Conservation (phyloP, 2,888 invertebrate species). For the Phytoseiulus persimilis region DNA sequence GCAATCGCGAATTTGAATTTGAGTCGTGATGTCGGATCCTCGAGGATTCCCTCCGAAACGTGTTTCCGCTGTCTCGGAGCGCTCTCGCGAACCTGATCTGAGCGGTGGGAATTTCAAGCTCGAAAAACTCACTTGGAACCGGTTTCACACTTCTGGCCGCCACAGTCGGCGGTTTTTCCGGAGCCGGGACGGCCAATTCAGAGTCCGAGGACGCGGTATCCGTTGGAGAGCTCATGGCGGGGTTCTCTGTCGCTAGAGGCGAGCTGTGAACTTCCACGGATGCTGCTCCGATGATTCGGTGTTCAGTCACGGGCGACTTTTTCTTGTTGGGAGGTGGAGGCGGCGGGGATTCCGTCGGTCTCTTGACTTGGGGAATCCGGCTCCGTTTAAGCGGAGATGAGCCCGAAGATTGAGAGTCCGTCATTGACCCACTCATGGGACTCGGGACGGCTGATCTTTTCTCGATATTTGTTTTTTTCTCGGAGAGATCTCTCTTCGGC, state of each 20-base stretch:
- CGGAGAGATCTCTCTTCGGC: neutral
- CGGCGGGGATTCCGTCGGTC: slow-evolving; percentile 11
- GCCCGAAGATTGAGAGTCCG: slow-evolving; percentile 26
- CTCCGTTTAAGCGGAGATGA: neutral
- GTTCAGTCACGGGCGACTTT: neutral
- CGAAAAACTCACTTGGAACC: slow-evolving; percentile 22
- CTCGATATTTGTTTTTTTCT: neutral
- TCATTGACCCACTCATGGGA: slow-evolving; percentile 17
- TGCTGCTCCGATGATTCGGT: neutral
- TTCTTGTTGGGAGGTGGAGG: slow-evolving; percentile 10
- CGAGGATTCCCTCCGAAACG: too few relatives aligned
- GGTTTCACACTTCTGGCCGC: slow-evolving; percentile 23
- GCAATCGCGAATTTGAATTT: neutral
- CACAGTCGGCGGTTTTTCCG: slow-evolving; percentile 12
- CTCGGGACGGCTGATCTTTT: neutral
- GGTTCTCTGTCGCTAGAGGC: neutral
- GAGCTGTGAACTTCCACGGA: neutral
- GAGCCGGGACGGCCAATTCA: neutral
- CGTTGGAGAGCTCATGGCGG: neutral
- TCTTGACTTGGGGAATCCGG: slow-evolving; percentile 14
- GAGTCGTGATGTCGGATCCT: neutral
- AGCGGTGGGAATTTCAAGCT: neutral
- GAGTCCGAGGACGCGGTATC: neutral
- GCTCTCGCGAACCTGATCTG: too few relatives aligned
- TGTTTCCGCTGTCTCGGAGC: too few relatives aligned